These are phyloP conservation scores for Oxyteleia sp. DNA, from an alignment of 2,888 invertebrate genomes.

Conservation along the genomic window DNA sequence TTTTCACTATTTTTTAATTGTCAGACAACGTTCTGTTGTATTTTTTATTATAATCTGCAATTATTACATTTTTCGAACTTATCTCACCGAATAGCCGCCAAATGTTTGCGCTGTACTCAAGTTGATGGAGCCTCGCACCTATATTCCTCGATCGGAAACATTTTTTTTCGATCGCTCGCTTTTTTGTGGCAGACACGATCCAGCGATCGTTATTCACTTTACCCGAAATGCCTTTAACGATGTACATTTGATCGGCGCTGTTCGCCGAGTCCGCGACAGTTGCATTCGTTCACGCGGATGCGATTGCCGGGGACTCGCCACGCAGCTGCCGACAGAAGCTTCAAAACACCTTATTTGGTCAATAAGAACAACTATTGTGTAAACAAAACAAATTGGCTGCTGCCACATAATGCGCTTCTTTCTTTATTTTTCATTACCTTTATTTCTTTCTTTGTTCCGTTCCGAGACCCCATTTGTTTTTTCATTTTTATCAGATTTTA, in stretches of 20 bases:
- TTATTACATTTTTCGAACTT: no score
- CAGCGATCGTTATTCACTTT: slow-evolving; percentile 59
- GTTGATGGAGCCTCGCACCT: slow-evolving; percentile 72
- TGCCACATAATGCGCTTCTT: slow-evolving; percentile 67
- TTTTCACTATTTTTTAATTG: slow-evolving; percentile 42
- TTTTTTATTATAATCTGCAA: no score
- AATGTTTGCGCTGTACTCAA: no score
- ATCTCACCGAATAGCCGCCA: slow-evolving; percentile 66
- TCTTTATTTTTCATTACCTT: slow-evolving; percentile 6
- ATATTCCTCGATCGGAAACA: slow-evolving; percentile 51
- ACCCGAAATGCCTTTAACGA: slow-evolving; percentile 41
- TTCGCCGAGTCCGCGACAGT: slow-evolving; percentile 50
- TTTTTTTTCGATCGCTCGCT: slow-evolving; percentile 66
- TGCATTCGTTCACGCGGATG: slow-evolving; percentile 24
- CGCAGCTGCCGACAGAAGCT: slow-evolving; percentile 52
- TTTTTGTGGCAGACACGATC: slow-evolving; percentile 64
- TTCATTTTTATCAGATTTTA: slow-evolving; percentile 11
- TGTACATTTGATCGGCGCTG: slow-evolving; percentile 28
- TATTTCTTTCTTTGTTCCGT: slow-evolving; percentile 46
- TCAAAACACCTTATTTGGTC: slow-evolving; percentile 39
- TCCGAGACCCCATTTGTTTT: slow-evolving; percentile 8
- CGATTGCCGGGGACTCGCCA: slow-evolving; percentile 50
- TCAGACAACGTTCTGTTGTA: no score
- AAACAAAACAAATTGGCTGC: slow-evolving; percentile 57
- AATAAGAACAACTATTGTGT: slow-evolving; percentile 35